A percentile compares a stretch with the other conserved stretches of the same genome.
Conservation (phyloP, 2,113 vertebrate species). For the Connochaetes taurinus region DNA sequence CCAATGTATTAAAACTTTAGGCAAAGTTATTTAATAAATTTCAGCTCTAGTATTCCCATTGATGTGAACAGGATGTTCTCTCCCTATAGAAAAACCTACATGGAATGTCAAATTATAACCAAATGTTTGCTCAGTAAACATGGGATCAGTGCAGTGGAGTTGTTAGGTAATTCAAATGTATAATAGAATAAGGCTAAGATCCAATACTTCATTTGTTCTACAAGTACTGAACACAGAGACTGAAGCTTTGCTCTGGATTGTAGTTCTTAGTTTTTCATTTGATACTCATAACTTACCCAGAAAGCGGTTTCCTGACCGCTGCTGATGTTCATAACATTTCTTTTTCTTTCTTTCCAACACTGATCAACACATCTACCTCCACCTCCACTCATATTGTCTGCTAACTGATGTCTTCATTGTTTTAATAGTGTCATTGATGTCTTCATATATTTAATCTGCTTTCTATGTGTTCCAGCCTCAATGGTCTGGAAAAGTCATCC, state of each 20-base stretch:
- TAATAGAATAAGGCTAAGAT: neutral
- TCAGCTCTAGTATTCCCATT: neutral
- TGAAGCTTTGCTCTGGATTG: neutral
- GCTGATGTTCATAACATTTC: neutral
- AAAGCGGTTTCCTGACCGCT: neutral
- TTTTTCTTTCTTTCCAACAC: neutral
- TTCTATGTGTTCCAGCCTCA: neutral
- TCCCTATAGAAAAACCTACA: neutral
- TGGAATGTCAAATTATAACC: neutral
- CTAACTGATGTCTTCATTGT: neutral
- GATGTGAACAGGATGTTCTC: neutral
- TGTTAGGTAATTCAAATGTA: neutral
- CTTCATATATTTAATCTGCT: neutral
- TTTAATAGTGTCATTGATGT: neutral
- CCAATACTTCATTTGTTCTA: neutral
- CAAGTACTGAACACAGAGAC: neutral
- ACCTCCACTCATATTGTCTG: neutral
- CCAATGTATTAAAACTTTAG: neutral
- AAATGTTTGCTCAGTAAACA: neutral
- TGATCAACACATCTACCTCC: neutral
- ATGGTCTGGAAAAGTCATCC: neutral
- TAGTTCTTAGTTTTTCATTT: neutral
- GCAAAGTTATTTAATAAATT: neutral
- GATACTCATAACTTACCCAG: neutral
- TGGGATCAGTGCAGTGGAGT: neutral